Evolutionary conservation across 2,113 vertebrate species (phyloP).

Genomic region (Pica pica): DNA sequence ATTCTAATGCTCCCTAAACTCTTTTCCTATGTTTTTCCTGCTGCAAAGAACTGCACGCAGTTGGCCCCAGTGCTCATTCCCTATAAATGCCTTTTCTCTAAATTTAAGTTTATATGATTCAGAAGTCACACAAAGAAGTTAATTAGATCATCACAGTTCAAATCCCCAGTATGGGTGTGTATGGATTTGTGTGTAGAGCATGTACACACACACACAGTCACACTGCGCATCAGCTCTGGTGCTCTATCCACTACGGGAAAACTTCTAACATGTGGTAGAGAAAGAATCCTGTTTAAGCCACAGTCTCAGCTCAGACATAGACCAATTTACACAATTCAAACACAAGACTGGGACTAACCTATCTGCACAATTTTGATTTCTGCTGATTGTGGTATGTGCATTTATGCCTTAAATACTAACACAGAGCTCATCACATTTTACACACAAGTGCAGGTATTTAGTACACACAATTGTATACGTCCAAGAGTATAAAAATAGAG

Average conservation of each 20-base stretch:
- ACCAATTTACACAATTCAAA: background rate
- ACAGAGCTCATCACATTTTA: background rate
- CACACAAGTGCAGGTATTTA: background rate
- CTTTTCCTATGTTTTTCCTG: background rate
- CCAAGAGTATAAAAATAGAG: accelerated
- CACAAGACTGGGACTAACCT: background rate
- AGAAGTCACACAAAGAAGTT: background rate
- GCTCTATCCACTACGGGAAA: background rate
- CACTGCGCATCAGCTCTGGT: background rate
- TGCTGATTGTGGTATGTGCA: background rate
- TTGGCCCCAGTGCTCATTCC: background rate
- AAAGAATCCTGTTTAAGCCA: background rate
- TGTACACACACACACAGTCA: background rate
- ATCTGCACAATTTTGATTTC: background rate
- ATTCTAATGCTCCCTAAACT: background rate
- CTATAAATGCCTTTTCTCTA: background rate
- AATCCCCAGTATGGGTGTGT: background rate
- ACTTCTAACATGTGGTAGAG: background rate
- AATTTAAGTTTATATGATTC: background rate
- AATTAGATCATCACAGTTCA: background rate
- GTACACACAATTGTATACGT: background rate
- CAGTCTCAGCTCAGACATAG: background rate
- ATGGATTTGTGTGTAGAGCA: background rate
- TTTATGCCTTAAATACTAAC: background rate
- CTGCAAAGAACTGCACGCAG: background rate